Base-by-base conservation (phyloP, 2,888 invertebrate genomes). In the Aspidiotus rigidus region DNA sequence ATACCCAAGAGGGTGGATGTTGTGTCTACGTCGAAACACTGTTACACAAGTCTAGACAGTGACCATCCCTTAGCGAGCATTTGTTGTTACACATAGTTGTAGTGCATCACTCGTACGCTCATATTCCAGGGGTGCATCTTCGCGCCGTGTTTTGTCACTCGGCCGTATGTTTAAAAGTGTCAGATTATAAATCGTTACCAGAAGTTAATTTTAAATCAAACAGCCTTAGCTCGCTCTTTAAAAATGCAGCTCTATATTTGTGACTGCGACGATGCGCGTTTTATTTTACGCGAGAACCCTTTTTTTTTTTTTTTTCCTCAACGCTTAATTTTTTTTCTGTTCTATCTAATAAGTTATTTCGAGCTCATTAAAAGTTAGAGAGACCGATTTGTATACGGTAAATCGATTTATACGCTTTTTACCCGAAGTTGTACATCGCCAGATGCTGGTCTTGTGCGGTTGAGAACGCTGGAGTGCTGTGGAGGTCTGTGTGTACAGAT, bases 31-130 rank as follows among this genome's bases (percentile, higher is more conserved):
- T 28, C 28, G 67, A 67, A 53, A 59, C 67, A 44, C 59, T 59
- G 44, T 16, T 28, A 49, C 56, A 54, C 41, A 5, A 28, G 69
- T 69, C 69, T 69, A 69, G 69, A 69, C 69, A 28, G 69, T 69
- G 69, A 69, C 69, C 69, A 62, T 62, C 62, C 69, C 69, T 69
- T 55, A 17, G 44, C 55, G 62, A 55, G 57, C 59, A 44, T 57
- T 56, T 66, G 56, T 39, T 57, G 57, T 66, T 64, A 39, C 49
- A 40, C 40, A 60, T 60, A 16, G 13, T 28, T 10, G 17, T n/a
- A 60, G 60, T 16, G 16, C 53, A 53, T 53, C 11, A 5, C 53
- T 13, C 53, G n/a, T 53, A 53, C 53, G 11, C 13, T 55, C 13
- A 13, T 41, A 16, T n/a, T 17, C n/a, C 15, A 67, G 44, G 67